Evolutionary conservation across 2,113 vertebrate genomes (phyloP), one percentile per base, ranked within the genome.

Genomic region (Tragelaphus imberbis): DNA sequence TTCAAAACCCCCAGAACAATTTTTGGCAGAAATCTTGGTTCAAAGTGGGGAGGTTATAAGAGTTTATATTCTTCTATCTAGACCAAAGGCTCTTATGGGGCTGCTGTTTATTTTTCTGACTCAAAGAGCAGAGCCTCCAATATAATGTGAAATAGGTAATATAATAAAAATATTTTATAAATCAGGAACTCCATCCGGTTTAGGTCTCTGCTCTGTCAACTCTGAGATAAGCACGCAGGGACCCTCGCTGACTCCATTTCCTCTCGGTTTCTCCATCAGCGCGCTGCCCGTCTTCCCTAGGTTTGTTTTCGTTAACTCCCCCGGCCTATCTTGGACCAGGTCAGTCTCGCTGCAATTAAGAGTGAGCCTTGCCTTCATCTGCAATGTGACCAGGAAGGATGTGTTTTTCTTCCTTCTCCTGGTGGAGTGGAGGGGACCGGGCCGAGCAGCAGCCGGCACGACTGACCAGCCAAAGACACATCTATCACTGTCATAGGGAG

Each of bases 21-120:
- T 97, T 93, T 97, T 96, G 87, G 84, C 79, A 97, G 97, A 97
- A 97, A 97, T 53, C 81, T 90, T 77, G 44, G 19, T 87, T 77
- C 49, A 68, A 58, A 89, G 93, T 15, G 77, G 53, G 81, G 90
- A 92, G 33, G 28, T 33, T 58, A 1, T 85, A 68, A 77, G 59
- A 89, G 49, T 96, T 95, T 97, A 75, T 84, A 77, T 96, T 97
- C 98, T 97, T 98, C 53, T 88, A 68, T 96, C 97, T 97, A 95
- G 93, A 98, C 98, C 98, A 92, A 98, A 97, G 85, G 47, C 75
- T 96, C 49, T 90, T 95, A 79, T 2, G 53, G 84, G 85, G 90
- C 0, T 0, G 84, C 51, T 98, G 93, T 97, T 98, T 98, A 96
- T 98, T 98, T 98, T 98, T 97, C 94, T 84, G 93, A 81, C 93